phyloP scores from a whole-genome alignment of 2,797 vertebrate genomes.

The Urosaurus nigricauda region DNA sequence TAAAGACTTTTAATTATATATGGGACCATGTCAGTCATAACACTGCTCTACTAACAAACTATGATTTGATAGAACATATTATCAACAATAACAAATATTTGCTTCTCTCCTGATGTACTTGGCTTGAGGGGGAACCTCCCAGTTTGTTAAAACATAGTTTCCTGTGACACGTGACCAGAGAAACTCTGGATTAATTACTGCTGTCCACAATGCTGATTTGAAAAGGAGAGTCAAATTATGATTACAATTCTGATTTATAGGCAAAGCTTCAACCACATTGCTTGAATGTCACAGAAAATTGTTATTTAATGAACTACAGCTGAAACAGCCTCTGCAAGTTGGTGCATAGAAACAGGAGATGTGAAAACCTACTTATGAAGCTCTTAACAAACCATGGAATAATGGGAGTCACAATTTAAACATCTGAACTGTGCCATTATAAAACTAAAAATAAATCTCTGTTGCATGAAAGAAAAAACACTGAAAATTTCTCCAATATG shows the following conservation, averaged over 20 bases:
- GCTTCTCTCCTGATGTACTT: not conserved
- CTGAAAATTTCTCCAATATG: slow-evolving; percentile 5
- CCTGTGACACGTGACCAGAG: not conserved
- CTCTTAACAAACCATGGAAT: too few species aligned
- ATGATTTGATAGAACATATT: not conserved
- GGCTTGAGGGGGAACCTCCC: not conserved
- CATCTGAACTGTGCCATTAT: not conserved
- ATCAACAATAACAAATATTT: not conserved
- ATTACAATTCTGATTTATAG: not conserved
- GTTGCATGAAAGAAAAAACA: not conserved
- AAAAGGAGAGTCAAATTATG: not conserved
- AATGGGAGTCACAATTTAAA: not conserved
- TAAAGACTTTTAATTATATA: too few species aligned
- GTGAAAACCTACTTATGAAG: not conserved
- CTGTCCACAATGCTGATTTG: not conserved
- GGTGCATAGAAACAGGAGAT: not conserved
- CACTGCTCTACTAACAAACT: not conserved
- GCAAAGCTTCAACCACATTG: not conserved
- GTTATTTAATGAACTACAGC: too few species aligned
- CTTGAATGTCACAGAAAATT: too few species aligned
- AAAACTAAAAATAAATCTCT: slow-evolving; percentile 26
- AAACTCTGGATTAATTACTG: not conserved
- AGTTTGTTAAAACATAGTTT: not conserved
- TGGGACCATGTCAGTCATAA: not conserved
- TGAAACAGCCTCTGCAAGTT: not conserved